A percentile compares a stretch with the other conserved stretches of the same genome.
phyloP scores from a whole-genome alignment of 1,140 invertebrate genomes.

The Chymomyza costata region DNA sequence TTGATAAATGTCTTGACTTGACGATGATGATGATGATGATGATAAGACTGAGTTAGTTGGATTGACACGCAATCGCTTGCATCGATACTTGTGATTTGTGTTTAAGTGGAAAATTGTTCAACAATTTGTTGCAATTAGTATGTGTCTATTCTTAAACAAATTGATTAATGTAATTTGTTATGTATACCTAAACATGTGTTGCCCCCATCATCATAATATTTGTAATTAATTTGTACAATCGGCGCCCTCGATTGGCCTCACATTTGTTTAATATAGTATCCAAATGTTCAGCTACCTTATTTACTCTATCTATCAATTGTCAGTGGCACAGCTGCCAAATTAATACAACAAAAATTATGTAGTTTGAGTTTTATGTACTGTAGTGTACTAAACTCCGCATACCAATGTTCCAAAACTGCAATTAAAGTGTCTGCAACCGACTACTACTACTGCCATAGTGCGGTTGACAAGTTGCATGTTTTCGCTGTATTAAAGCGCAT shows the following conservation, averaged over 20 bases:
- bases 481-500: constrained; percentile 63
- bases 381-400: no score
- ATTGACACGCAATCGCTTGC: constrained; percentile 20
- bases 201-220: constrained; percentile 44
- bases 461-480: constrained; percentile 56
- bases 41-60: neutral
- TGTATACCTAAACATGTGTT: constrained; percentile 28
- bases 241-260: neutral
- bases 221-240: constrained; percentile 34
- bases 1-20: neutral
- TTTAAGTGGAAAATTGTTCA: constrained; percentile 26
- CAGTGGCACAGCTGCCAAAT: no score
- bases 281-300: constrained; percentile 9
- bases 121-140: constrained; percentile 62
- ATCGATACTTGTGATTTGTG: constrained; percentile 19
- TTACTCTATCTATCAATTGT: no score
- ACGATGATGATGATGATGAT: neutral
- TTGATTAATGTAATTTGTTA: constrained; percentile 37
- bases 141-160: constrained; percentile 12
- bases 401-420: constrained; percentile 54
- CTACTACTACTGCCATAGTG: constrained; percentile 6
- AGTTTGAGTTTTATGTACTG: constrained; percentile 65
- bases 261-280: constrained; percentile 1
- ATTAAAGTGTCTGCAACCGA: constrained; percentile 54
- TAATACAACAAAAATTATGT: constrained; percentile 35